Evolutionary conservation across 2,888 invertebrate species (phyloP).

Genomic region (Stenurella melanura): DNA sequence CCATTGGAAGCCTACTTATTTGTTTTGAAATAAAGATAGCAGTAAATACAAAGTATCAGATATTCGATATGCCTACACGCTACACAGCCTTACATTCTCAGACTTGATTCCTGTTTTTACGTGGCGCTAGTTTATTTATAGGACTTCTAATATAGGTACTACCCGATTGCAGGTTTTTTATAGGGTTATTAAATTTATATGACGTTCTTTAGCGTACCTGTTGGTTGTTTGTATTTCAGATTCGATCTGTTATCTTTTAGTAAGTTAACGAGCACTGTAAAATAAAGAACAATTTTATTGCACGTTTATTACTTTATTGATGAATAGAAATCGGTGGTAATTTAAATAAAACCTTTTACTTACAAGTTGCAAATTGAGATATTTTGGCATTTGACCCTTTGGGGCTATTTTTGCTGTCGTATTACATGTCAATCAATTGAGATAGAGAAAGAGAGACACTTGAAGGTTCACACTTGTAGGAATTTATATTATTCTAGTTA

Average conservation of each 20-base stretch:
- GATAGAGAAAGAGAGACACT: too few species aligned
- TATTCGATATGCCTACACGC: constrained; percentile 1
- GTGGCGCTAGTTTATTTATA: constrained; percentile 37
- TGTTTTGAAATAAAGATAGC: not conserved
- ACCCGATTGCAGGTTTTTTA: constrained; percentile 26
- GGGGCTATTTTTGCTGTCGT: too few species aligned
- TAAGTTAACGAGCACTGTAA: too few species aligned
- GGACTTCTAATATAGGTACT: constrained; percentile 4
- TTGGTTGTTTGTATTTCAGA: not conserved
- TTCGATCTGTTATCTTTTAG: not conserved
- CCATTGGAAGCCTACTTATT: not conserved
- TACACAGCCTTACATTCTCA: constrained; percentile 16
- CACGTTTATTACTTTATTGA: too few species aligned
- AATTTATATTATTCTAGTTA: too few species aligned
- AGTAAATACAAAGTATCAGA: not conserved
- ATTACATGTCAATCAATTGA: too few species aligned
- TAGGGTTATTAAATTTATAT: constrained; percentile 14
- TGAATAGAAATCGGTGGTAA: too few species aligned
- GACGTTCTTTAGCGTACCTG: not conserved
- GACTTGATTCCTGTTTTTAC: constrained; percentile 25
- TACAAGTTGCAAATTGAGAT: too few species aligned
- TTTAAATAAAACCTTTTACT: too few species aligned
- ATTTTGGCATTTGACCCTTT: too few species aligned
- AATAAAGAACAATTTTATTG: too few species aligned
- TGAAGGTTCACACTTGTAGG: too few species aligned